Percentiles rank a stretch among this genome's conserved stretches.
Conservation (phyloP, 2,113 vertebrate genomes). For the Xiphophorus maculatus region DNA sequence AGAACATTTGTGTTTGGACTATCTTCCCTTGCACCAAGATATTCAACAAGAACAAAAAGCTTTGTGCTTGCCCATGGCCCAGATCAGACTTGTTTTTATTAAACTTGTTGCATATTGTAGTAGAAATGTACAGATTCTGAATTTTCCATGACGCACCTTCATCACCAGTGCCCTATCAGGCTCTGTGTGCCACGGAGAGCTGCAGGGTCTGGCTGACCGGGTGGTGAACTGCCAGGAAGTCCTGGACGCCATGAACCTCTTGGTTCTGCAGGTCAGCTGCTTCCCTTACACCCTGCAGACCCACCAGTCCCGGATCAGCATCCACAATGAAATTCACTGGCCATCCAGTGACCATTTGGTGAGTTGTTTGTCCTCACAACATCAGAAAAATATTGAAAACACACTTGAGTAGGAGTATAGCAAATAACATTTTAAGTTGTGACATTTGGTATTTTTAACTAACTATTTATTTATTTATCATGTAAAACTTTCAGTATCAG, state of each 20-base stretch:
- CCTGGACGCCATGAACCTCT: slow-evolving; percentile 92
- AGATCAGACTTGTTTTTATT: not conserved
- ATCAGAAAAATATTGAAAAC: not conserved
- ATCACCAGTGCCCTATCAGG: slow-evolving; percentile 83
- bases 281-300: slow-evolving; percentile 95
- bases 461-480: too few relatives aligned
- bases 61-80: not conserved
- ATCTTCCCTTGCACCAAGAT: slow-evolving; percentile 7
- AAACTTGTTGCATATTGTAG: too few relatives aligned
- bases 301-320: slow-evolving; percentile 91
- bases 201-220: slow-evolving; percentile 93
- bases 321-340: slow-evolving; percentile 95
- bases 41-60: slow-evolving; percentile 1
- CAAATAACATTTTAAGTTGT: too few relatives aligned
- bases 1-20: slow-evolving; percentile 20
- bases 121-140: not conserved
- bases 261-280: slow-evolving; percentile 98
- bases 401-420: too few relatives aligned
- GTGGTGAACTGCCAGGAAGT: slow-evolving; percentile 97
- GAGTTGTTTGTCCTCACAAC: slow-evolving; percentile 62
- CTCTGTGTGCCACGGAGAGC: slow-evolving; percentile 91
- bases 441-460: too few relatives aligned
- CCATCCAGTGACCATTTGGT: slow-evolving; percentile 83
- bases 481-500: not conserved
- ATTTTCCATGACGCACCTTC: not conserved